These are phyloP conservation scores for Tenualosa ilisha DNA, from an alignment of 2,797 vertebrate species.

Conservation along the genomic window DNA sequence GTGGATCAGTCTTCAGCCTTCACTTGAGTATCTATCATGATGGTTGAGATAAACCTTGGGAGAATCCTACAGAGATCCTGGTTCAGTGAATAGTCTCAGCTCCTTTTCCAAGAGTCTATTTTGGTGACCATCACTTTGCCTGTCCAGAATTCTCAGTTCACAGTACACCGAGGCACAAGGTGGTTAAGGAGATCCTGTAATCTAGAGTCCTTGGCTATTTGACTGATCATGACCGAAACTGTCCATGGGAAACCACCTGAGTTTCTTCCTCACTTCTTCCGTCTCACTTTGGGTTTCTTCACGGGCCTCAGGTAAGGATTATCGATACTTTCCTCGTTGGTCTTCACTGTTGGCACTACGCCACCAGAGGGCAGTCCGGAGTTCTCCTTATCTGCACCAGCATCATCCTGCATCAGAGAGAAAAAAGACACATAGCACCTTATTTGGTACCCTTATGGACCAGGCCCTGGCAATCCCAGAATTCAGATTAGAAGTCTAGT, in stretches of 20 bases:
- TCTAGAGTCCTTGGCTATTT: not conserved
- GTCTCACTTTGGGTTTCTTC: slow-evolving; percentile 96
- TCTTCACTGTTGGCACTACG: slow-evolving; percentile 79
- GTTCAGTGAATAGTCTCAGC: not conserved
- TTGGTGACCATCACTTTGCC: not conserved
- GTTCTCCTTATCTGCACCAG: slow-evolving; percentile 91
- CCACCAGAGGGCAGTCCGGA: slow-evolving; percentile 85
- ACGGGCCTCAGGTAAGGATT: slow-evolving; percentile 95
- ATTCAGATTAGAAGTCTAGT: not conserved
- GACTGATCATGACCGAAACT: not conserved
- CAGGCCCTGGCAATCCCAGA: not conserved
- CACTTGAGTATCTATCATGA: not conserved
- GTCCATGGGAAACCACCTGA: not conserved
- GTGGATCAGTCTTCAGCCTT: not conserved
- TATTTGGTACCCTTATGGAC: not conserved
- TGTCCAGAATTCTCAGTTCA: not conserved
- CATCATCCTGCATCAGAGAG: slow-evolving; percentile 79
- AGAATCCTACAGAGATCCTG: not conserved
- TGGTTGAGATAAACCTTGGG: not conserved
- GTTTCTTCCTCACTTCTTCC: slow-evolving; percentile 87
- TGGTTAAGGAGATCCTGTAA: not conserved
- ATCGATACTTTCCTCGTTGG: slow-evolving; percentile 90
- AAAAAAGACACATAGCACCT: not conserved
- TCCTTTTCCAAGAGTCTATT: not conserved
- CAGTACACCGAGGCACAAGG: not conserved